phyloP scores from a whole-genome alignment of 2,113 vertebrate genomes.

The Porphyrio hochstetteri region DNA sequence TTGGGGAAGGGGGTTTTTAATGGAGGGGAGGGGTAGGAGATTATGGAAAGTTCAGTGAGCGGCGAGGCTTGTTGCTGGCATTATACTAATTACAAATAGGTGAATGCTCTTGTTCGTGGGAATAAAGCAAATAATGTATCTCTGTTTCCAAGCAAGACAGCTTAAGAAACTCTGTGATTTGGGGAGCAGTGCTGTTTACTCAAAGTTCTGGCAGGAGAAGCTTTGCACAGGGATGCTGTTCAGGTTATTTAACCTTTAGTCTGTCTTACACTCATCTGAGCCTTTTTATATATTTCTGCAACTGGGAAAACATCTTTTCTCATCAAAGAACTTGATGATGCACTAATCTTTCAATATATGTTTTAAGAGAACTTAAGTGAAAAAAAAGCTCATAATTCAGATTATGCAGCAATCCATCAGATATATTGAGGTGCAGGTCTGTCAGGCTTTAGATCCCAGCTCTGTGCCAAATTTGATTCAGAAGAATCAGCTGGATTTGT shows the following conservation, averaged over 20 bases:
- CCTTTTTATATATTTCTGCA: neutral
- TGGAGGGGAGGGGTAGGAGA: conserved; percentile 16
- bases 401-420: neutral
- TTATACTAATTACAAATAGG: conserved; percentile 40
- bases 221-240: neutral
- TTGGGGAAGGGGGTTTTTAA: conserved; percentile 33
- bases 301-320: neutral
- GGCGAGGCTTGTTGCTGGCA: conserved; percentile 50
- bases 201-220: neutral
- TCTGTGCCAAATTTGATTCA: neutral
- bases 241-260: neutral
- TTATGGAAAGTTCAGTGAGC: conserved; percentile 41
- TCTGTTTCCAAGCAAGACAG: neutral
- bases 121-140: neutral
- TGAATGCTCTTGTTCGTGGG: neutral
- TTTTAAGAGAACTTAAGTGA: neutral
- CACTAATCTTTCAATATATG: neutral
- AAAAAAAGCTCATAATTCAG: neutral
- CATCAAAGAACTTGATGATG: neutral
- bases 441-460: neutral
- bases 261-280: neutral
- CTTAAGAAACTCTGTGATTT: neutral
- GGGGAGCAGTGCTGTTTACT: neutral
- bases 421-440: neutral
- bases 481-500: neutral